Base-by-base conservation (phyloP, 2,113 vertebrate species). In the Hyaena hyaena region DNA sequence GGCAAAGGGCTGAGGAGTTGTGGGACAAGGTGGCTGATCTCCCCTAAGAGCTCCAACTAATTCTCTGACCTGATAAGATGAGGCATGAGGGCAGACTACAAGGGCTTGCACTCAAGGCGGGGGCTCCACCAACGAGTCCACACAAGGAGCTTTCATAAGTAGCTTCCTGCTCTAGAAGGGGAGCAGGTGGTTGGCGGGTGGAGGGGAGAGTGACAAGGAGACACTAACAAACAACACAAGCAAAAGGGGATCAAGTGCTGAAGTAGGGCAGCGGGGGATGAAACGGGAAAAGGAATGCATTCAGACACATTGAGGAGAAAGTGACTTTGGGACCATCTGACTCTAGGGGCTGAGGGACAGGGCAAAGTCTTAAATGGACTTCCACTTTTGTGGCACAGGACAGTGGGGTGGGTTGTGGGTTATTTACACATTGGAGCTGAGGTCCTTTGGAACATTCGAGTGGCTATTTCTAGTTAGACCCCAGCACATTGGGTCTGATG, bases 201-300 rank as follows among this genome's bases (percentile, higher is more conserved):
- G 74, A 17, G 14, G 28, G 17, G 4, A 77, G 53, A 77, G 74
- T 15, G 24, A 21, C 5, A 39, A 48, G 24, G 15, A 77, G 12
- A 31, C 17, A 82, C 10, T 28, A 33, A 53, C 9, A 10, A n/a
- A 58, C 16, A 43, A 87, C 17, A 95, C 97, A 98, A 98, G 98
- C 96, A 97, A 93, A 93, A 98, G 96, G 86, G 90, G 97, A 96
- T 96, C 28, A 90, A 39, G n/a, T 48, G 58, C 28, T 50, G 9
- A 50, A 50, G 26, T 15, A 61, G 2, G 19, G 63, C n/a, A 58
- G n/a, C 5, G 9, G 28, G 23, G 50, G 35, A 79, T 4, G 28
- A 97, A 74, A 33, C 0, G 14, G 88, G 81, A 71, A 69, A 85
- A 63, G 39, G 24, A 83, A 80, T 8, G 6, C 65, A 43, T 76